Percentiles rank a stretch among this genome's conserved stretches.
Evolutionary conservation across 2,888 invertebrate genomes (phyloP).

Genomic region (Caenorhabditis plicata): DNA sequence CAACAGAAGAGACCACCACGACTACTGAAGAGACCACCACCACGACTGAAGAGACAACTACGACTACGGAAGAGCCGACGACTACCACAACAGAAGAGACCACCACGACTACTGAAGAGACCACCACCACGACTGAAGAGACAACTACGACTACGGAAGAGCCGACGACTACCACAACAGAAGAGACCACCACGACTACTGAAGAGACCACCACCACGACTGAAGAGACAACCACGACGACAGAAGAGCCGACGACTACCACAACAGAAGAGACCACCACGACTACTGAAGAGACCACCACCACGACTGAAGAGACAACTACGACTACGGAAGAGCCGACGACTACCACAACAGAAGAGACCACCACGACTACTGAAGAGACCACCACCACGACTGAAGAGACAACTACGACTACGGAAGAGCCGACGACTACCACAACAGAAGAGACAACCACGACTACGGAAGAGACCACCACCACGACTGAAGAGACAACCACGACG

Average conservation of each 20-base stretch:
- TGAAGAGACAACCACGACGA: background rate
- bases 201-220: background rate
- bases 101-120: constrained; percentile 5
- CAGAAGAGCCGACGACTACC: constrained; percentile 10
- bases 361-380: background rate
- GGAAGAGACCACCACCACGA: background rate
- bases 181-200: background rate
- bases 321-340: no score
- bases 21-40: constrained; percentile 8
- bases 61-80: constrained; percentile 4
- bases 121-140: constrained; percentile 1
- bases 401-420: no score
- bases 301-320: constrained; percentile 2
- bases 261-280: background rate
- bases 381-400: constrained; percentile 3
- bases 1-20: constrained; percentile 5
- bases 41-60: constrained; percentile 2
- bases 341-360: no score
- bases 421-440: no score
- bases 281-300: constrained; percentile 1
- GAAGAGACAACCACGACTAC: constrained; percentile 1
- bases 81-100: background rate
- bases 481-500: no score
- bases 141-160: no score
- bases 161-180: no score